Base-by-base conservation (phyloP, 2,113 vertebrate species). In the Ellobius talpinus region DNA sequence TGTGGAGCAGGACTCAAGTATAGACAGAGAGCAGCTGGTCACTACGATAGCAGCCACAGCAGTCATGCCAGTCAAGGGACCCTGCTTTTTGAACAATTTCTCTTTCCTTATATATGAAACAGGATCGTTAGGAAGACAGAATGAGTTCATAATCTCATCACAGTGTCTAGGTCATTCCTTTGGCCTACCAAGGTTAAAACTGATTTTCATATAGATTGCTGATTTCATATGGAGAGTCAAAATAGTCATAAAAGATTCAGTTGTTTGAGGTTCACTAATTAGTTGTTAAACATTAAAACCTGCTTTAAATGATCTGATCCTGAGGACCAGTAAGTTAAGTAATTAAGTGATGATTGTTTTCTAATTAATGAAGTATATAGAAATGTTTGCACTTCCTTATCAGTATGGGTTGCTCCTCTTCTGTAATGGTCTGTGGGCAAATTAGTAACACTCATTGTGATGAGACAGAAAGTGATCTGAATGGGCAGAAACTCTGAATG, bases 301-400 rank as follows among this genome's bases (percentile, higher is more conserved):
- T 68, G 65, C 77, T 96, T 95, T 63, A 81, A 96, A 87, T 97
- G 1, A 1, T 88, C n/a, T 81, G 52, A 68, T n/a, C 26, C 70
- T 11, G 90, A 91, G 31, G 74, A 50, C 24, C 68, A 74, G 90
- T 95, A 82, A 89, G 82, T 39, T 94, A 17, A 70, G 9, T 96
- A 73, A 61, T 92, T 82, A 88, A 92, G 58, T 87, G 68, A 63
- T 96, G 31, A 85, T 95, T 95, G 47, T 90, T 92, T 89, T 84
- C 73, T 73, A 89, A 87, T 89, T 76, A 76, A 65, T 96, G 63
- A 94, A 94, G 86, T 52, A 63, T 74, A 8, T 52, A 73, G 36
- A 79, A 87, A 55, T 16, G 33, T 39, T 92, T 89, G 8, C 7
- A 93, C 65, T 86, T 92, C 29, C 70, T 96, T 66, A n/a, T 88